These are phyloP conservation scores for Thalassoma bifasciatum DNA, from an alignment of 2,113 vertebrate species.

Conservation along the genomic window DNA sequence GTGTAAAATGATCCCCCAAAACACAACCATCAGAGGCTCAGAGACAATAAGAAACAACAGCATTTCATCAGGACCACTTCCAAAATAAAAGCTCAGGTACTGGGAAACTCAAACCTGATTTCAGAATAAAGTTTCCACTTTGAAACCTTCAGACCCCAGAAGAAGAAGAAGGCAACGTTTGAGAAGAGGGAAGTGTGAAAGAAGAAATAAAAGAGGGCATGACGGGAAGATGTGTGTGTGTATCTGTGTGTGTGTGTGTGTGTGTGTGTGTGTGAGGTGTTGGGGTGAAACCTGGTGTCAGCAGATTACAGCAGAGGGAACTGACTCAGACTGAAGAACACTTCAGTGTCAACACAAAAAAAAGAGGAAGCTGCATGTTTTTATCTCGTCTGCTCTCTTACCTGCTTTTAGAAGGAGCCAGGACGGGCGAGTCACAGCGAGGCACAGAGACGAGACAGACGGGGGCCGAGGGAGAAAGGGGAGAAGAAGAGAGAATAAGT, in stretches of 20 bases:
- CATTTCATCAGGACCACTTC: too few species aligned
- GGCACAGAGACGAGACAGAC: not conserved
- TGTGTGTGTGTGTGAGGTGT: slow-evolving; percentile 44
- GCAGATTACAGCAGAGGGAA: slow-evolving; percentile 56
- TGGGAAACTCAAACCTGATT: too few species aligned
- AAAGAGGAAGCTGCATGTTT: slow-evolving; percentile 59
- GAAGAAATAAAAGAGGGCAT: slow-evolving; percentile 47
- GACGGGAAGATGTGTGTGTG: slow-evolving; percentile 47
- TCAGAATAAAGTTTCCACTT: too few species aligned
- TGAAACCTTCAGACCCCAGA: not conserved
- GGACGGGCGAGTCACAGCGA: too few species aligned
- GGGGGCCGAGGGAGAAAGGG: not conserved
- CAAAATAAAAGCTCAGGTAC: too few species aligned
- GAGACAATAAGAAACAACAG: too few species aligned
- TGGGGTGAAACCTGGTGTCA: slow-evolving; percentile 55
- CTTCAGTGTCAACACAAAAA: slow-evolving; percentile 32
- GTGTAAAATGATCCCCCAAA: too few species aligned
- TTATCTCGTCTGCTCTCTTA: slow-evolving; percentile 26
- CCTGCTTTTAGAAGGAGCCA: slow-evolving; percentile 31
- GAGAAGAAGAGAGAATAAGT: slow-evolving; percentile 20
- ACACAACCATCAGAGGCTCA: too few species aligned
- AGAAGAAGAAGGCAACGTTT: not conserved
- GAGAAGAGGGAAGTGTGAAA: slow-evolving; percentile 54
- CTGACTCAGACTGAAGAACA: slow-evolving; percentile 11
- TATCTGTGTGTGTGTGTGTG: slow-evolving; percentile 31